These are phyloP conservation scores for Balearica regulorum DNA, from an alignment of 2,797 vertebrate genomes.

Conservation along the genomic window DNA sequence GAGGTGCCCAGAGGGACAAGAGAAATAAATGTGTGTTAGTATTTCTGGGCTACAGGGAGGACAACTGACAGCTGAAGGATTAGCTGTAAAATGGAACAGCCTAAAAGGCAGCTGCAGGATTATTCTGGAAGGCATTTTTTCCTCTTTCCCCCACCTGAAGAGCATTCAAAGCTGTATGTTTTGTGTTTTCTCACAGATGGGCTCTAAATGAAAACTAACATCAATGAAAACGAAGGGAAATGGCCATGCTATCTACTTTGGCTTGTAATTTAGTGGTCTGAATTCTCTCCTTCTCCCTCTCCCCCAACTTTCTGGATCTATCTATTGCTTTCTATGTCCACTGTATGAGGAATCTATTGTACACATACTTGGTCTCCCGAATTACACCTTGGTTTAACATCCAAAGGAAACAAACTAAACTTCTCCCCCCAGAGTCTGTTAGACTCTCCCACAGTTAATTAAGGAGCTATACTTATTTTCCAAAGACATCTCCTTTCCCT, in stretches of 20 bases:
- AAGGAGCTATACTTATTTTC: background rate
- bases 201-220: background rate
- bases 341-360: background rate
- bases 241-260: background rate
- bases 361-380: background rate
- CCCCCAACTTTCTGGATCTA: background rate
- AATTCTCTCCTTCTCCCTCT: background rate
- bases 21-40: background rate
- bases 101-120: background rate
- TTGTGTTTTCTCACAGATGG: background rate
- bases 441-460: background rate
- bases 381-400: background rate
- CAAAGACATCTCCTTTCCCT: background rate
- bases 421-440: background rate
- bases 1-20: background rate
- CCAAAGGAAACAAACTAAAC: background rate
- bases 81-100: background rate
- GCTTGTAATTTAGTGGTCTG: background rate
- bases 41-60: background rate
- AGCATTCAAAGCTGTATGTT: background rate
- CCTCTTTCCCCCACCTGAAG: background rate
- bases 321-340: background rate
- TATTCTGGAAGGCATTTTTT: background rate
- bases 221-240: background rate
- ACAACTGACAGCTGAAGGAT: background rate